These are phyloP conservation scores for Sula dactylatra DNA, from an alignment of 2,113 vertebrate species.

Conservation along the genomic window DNA sequence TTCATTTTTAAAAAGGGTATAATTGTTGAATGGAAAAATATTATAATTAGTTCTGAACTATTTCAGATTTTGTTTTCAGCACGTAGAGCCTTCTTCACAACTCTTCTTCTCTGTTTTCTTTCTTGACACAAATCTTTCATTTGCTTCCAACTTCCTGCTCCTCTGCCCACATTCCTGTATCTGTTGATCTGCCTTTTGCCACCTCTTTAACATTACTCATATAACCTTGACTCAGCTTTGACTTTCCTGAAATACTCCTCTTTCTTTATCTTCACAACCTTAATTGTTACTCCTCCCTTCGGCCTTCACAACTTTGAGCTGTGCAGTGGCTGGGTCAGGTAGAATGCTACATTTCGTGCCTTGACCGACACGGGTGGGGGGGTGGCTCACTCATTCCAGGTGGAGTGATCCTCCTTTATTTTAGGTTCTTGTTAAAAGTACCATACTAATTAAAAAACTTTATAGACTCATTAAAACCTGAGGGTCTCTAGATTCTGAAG, in stretches of 20 bases:
- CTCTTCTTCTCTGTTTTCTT: background rate
- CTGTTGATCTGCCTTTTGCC: conserved; percentile 51
- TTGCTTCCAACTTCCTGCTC: conserved; percentile 54
- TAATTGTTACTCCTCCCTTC: conserved; percentile 16
- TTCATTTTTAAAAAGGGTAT: conserved; percentile 14
- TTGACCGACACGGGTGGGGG: background rate
- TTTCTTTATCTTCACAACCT: background rate
- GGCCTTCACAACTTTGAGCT: background rate
- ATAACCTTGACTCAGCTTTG: conserved; percentile 60
- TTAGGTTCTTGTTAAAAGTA: background rate
- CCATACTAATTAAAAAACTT: background rate
- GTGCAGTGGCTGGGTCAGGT: background rate
- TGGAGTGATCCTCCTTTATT: background rate
- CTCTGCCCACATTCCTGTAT: background rate
- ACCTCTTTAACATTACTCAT: conserved; percentile 43
- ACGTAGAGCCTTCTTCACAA: background rate
- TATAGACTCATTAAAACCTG: background rate
- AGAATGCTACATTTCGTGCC: background rate
- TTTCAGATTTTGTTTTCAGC: conserved; percentile 24
- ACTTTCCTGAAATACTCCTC: conserved; percentile 15
- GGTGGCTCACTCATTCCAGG: background rate
- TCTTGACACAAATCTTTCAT: conserved; percentile 39
- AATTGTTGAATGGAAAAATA: conserved; percentile 53
- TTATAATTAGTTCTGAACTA: conserved; percentile 44
- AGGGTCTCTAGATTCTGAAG: background rate